Percentiles rank a stretch among this genome's conserved stretches.
These are phyloP conservation scores for Sympetrum striolatum DNA, from an alignment of 2,888 invertebrate species.

Conservation along the genomic window DNA sequence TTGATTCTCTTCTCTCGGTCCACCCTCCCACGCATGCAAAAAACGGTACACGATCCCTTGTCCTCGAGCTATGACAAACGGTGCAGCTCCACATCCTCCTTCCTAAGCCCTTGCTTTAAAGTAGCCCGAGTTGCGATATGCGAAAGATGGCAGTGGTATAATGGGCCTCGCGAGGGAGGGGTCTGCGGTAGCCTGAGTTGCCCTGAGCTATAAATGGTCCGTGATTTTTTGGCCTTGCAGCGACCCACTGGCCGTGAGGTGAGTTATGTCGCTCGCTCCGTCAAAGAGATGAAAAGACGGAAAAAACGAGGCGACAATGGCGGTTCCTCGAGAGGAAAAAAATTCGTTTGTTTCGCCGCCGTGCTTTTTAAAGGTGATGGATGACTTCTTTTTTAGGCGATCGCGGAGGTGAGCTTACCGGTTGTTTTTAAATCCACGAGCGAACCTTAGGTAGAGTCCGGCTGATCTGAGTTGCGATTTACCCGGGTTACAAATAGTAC, in stretches of 20 bases:
- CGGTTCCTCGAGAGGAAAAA: not conserved
- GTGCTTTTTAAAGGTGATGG: not conserved
- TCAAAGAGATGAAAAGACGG: not conserved
- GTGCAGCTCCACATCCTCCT: not conserved
- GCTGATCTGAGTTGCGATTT: too few relatives aligned
- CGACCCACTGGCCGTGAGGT: not conserved
- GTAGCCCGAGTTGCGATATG: not conserved
- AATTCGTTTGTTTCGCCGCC: not conserved
- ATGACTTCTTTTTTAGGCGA: not conserved
- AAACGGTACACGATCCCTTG: constrained; percentile 6
- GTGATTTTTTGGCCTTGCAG: not conserved
- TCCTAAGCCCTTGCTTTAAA: not conserved
- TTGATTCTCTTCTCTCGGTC: not conserved
- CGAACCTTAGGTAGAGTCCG: not conserved
- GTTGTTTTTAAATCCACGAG: not conserved
- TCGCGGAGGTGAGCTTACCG: not conserved
- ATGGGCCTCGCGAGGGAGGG: not conserved
- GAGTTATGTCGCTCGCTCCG: not conserved
- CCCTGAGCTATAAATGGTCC: not conserved
- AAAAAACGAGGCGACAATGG: not conserved
- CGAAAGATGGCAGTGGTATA: not conserved
- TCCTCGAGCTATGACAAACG: constrained; percentile 8
- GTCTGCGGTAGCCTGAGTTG: not conserved
- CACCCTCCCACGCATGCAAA: not conserved
- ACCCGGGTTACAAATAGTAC: too few relatives aligned